Conservation (phyloP, 1,140 invertebrate genomes). For the Drosophila bocki region DNA sequence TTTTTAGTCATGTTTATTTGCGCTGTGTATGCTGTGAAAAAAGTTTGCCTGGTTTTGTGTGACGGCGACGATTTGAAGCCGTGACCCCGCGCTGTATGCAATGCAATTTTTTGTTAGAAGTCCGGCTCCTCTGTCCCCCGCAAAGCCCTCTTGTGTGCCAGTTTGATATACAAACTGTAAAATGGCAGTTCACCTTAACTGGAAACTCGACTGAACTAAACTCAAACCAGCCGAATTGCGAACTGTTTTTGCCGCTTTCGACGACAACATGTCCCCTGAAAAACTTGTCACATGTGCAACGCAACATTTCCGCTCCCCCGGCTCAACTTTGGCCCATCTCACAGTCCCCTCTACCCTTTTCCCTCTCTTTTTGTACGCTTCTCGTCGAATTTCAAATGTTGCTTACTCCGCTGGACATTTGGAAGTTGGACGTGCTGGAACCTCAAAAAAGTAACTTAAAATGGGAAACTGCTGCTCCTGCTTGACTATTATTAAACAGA, state of each 20-base stretch:
- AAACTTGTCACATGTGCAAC: constrained; percentile 81
- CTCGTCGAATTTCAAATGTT: constrained; percentile 82
- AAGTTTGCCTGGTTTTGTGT: constrained; percentile 54
- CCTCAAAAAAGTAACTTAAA: constrained; percentile 31
- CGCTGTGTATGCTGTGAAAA: constrained; percentile 41
- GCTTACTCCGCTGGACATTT: constrained; percentile 76
- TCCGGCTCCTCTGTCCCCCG: background rate
- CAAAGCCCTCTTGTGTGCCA: constrained; percentile 34
- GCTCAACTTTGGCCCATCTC: constrained; percentile 16
- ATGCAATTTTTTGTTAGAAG: constrained; percentile 41
- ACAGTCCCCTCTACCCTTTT: background rate
- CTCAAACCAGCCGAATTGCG: constrained; percentile 49
- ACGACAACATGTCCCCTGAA: constrained; percentile 27
- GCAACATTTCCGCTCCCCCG: constrained; percentile 64
- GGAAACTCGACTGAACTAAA: constrained; percentile 65
- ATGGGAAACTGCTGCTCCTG: constrained; percentile 26
- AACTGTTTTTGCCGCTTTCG: constrained; percentile 67
- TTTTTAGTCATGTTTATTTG: background rate
- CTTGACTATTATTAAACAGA: constrained; percentile 71
- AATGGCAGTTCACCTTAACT: constrained; percentile 80
- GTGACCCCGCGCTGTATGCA: constrained; percentile 64
- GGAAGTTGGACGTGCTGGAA: constrained; percentile 58
- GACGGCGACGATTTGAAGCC: constrained; percentile 74
- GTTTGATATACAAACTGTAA: constrained; percentile 78
- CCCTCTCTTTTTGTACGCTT: constrained; percentile 56